phyloP scores from a whole-genome alignment of 2,888 invertebrate species.

The Drosophila differens region DNA sequence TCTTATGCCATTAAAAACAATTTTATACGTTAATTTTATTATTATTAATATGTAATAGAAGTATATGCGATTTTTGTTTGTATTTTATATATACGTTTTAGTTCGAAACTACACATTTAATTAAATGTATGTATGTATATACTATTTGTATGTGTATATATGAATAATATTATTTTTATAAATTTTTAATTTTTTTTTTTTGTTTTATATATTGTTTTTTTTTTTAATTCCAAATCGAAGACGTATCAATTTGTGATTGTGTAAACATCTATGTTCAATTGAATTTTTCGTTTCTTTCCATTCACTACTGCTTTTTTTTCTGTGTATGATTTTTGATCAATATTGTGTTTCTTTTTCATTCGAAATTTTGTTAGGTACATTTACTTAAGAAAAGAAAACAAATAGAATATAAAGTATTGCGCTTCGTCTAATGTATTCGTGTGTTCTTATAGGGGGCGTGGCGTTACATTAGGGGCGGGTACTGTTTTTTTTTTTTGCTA shows the following conservation, averaged over 20 bases:
- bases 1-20: slow-evolving; percentile 56
- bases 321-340: slow-evolving; percentile 1
- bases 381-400: slow-evolving; percentile 49
- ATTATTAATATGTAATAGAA: slow-evolving; percentile 44
- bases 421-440: slow-evolving; percentile 35
- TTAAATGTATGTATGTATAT: slow-evolving; percentile 51
- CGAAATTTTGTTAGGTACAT: slow-evolving; percentile 64
- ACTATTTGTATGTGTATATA: slow-evolving; percentile 44
- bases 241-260: slow-evolving; percentile 59
- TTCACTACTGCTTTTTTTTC: slow-evolving; percentile 3
- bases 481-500: slow-evolving; percentile 1
- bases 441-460: slow-evolving; percentile 34
- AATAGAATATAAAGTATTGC: slow-evolving; percentile 36
- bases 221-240: slow-evolving; percentile 47
- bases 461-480: slow-evolving; percentile 23
- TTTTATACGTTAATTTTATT: slow-evolving; percentile 29
- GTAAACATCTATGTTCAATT: slow-evolving; percentile 20
- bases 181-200: slow-evolving; percentile 9
- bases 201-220: slow-evolving; percentile 16
- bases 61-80: slow-evolving; percentile 46
- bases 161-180: slow-evolving; percentile 40
- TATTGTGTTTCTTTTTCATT: slow-evolving; percentile 25
- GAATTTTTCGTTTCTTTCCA: background rate
- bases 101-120: slow-evolving; percentile 67
- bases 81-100: slow-evolving; percentile 31